Conservation (phyloP, 2,113 vertebrate genomes). For the Cygnus buccinator region DNA sequence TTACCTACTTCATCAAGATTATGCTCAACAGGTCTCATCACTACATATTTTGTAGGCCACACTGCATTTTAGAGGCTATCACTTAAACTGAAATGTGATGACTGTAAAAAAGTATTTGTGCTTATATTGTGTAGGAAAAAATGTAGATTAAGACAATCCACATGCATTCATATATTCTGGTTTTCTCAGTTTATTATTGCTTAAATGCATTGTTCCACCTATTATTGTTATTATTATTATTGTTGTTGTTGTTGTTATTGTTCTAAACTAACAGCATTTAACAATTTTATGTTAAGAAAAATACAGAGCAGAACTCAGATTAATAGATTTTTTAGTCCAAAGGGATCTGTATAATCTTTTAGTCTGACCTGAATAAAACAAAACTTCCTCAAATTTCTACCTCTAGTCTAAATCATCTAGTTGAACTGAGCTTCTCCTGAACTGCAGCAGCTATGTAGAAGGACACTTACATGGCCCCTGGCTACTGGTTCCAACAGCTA, state of each 20-base stretch:
- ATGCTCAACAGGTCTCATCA: background rate
- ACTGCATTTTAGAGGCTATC: background rate
- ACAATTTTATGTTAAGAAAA: background rate
- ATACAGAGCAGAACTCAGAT: background rate
- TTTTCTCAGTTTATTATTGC: background rate
- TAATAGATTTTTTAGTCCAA: background rate
- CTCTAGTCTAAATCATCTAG: background rate
- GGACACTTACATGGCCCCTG: fast-evolving
- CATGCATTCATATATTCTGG: background rate
- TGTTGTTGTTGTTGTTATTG: too few relatives aligned
- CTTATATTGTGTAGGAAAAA: background rate
- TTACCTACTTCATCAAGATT: background rate
- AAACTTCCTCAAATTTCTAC: background rate
- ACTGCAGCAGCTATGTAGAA: background rate
- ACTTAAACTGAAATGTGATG: background rate
- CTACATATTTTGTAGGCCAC: too few relatives aligned
- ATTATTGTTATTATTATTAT: too few relatives aligned
- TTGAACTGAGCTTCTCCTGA: background rate
- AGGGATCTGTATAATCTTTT: background rate
- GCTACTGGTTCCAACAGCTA: background rate
- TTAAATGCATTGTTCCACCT: background rate
- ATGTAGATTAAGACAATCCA: background rate
- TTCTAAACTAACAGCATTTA: background rate
- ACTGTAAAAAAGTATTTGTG: background rate
- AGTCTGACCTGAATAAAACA: background rate